Base-by-base conservation (phyloP, 2,797 vertebrate genomes). In the Nyctalus aviator region DNA sequence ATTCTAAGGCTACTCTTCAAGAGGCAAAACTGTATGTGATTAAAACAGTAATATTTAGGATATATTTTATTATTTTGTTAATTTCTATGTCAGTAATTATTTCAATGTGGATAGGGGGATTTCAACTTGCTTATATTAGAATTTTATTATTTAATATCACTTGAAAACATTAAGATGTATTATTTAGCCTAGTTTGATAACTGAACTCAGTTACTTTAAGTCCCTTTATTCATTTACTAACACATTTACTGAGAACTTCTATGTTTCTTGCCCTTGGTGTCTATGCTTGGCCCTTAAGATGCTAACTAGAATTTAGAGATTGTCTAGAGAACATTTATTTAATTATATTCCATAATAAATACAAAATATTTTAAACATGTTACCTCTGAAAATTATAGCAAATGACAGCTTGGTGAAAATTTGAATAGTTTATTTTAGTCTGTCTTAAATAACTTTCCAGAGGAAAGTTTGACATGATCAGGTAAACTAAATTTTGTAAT, bases 301-400 rank as follows among this genome's bases (percentile, higher is more conserved):
- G 6, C 46, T 55, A 93, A 30, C 4, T 25, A 55, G 25, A 35
- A 75, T 64, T 91, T 85, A 73, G 20, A 77, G 7, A 59, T 35
- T 90, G 8, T 86, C 20, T 77, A 77, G 35, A 32, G 15, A 76
- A 94, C 1, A 85, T 44, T 53, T 66, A 81, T 59, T 72, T 87
- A 84, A 64, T 77, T 84, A 41, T 13, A 91, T 82, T 88, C 50
- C 18, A 73, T 53, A 93, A 85, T 35, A 91, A 94, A 90, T 68
- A 30, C 11, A 83, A 87, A 84, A 59, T 75, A 84, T 76, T 59
- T 88, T 84, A 71, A 82, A 71, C 78, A 68, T 69, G 8, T 35
- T 88, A 3, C 15, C 53, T 86, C 15, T 64, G 48, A 91, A 96
- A 94, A 62, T 53, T 81, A 21, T 30, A 25, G 44, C 59, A 84